Evolutionary conservation across 2,888 invertebrate species (phyloP).

Genomic region (Acronicta psi): DNA sequence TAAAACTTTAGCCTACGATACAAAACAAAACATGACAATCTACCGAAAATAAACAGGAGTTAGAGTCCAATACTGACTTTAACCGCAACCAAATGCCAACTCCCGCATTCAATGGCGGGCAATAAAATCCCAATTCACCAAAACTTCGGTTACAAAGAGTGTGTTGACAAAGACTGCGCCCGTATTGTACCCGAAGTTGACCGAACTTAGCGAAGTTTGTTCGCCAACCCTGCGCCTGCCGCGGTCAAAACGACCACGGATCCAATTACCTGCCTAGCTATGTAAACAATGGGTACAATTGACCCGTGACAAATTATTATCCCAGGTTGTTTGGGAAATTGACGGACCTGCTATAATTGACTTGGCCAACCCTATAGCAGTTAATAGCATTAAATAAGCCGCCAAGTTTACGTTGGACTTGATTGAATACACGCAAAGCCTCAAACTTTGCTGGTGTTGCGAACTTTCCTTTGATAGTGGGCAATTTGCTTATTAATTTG

Average conservation of each 20-base stretch:
- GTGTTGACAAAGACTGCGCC: constrained; percentile 31
- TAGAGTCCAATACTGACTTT: not conserved
- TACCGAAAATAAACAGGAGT: not conserved
- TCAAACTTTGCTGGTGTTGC: constrained; percentile 16
- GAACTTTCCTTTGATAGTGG: constrained; percentile 27
- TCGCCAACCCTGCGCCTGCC: constrained; percentile 27
- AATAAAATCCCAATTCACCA: constrained; percentile 34
- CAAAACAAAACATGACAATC: not conserved
- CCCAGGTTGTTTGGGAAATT: constrained; percentile 28
- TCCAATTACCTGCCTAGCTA: constrained; percentile 50
- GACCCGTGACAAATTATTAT: constrained; percentile 51
- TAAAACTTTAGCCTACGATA: too few relatives aligned
- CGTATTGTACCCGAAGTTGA: constrained; percentile 31
- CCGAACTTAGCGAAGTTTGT: constrained; percentile 29
- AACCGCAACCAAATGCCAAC: not conserved
- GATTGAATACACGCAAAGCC: constrained; percentile 43
- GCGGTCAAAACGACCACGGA: constrained; percentile 32
- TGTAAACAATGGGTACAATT: constrained; percentile 46
- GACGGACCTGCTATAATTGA: constrained; percentile 38
- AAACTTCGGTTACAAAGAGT: constrained; percentile 33
- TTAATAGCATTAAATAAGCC: constrained; percentile 48
- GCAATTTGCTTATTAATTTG: constrained; percentile 35
- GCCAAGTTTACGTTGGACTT: constrained; percentile 47
- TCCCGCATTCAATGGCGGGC: constrained; percentile 17
- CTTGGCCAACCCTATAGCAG: constrained; percentile 33